Percentiles rank a stretch among this genome's conserved stretches.
Conservation (phyloP, 2,888 invertebrate species). For the Stegophylla sp. region DNA sequence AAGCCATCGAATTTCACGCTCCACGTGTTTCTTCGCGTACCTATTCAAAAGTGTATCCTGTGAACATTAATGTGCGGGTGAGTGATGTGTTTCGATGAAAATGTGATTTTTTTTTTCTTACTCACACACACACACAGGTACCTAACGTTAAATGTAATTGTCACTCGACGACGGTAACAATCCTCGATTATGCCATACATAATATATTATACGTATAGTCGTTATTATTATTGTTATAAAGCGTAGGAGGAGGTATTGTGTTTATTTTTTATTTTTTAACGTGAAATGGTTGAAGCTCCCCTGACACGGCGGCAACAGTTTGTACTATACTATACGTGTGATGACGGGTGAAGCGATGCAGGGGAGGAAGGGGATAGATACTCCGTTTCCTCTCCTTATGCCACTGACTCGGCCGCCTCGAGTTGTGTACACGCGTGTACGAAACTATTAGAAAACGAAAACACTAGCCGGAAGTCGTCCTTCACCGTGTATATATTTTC, state of each 20-base stretch:
- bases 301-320: too few species aligned
- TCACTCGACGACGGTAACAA: too few species aligned
- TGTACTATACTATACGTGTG: too few species aligned
- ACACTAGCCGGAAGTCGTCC: constrained; percentile 50
- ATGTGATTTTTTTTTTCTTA: neutral
- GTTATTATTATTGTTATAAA: too few species aligned
- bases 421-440: neutral
- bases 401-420: neutral
- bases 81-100: neutral
- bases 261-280: too few species aligned
- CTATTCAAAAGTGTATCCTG: too few species aligned
- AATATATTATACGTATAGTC: too few species aligned
- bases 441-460: neutral
- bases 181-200: too few species aligned
- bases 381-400: constrained; percentile 11
- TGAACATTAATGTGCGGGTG: neutral
- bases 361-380: neutral
- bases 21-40: neutral
- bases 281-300: too few species aligned
- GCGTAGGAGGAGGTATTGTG: too few species aligned
- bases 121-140: too few species aligned
- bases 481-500: constrained; percentile 46
- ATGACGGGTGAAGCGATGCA: neutral
- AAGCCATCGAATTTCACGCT: neutral
- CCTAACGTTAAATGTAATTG: too few species aligned